A percentile compares a stretch with the other conserved stretches of the same genome.
These are phyloP conservation scores for Bombus polaris DNA, from an alignment of 1,140 invertebrate species.

Conservation along the genomic window DNA sequence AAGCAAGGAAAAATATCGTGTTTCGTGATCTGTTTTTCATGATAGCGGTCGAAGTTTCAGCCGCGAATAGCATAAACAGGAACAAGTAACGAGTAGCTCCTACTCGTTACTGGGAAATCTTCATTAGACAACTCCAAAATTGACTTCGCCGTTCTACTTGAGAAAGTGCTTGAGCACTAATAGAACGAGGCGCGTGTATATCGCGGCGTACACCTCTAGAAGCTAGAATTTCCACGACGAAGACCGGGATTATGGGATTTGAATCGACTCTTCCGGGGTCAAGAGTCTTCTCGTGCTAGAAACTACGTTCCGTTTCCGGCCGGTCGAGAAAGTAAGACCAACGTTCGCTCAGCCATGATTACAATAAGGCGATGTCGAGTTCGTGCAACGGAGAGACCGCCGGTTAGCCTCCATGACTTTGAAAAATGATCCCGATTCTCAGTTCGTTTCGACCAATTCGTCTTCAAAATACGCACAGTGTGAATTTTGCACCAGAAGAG, in stretches of 20 bases:
- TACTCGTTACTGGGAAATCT: slow-evolving; percentile 31
- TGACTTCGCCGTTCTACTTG: slow-evolving; percentile 46
- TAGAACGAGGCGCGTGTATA: slow-evolving; percentile 23
- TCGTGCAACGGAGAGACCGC: not conserved
- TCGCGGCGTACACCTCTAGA: not conserved
- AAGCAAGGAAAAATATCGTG: not conserved
- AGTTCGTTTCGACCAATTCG: not conserved
- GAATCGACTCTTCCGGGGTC: slow-evolving; percentile 46
- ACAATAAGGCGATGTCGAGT: slow-evolving; percentile 50
- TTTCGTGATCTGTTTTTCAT: too few relatives aligned
- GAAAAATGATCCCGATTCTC: too few relatives aligned
- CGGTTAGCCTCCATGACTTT: not conserved
- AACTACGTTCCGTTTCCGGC: slow-evolving; percentile 31
- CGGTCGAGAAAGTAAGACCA: not conserved
- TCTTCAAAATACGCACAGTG: not conserved
- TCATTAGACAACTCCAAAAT: slow-evolving; percentile 47
- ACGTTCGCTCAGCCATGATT: slow-evolving; percentile 17
- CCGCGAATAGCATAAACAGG: slow-evolving; percentile 2
- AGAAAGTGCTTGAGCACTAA: slow-evolving; percentile 38
- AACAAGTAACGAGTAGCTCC: slow-evolving; percentile 31
- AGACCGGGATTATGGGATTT: slow-evolving; percentile 49
- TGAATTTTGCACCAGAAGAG: too few relatives aligned
- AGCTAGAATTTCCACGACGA: slow-evolving; percentile 23
- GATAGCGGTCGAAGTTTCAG: not conserved
- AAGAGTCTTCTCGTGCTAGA: slow-evolving; percentile 41